These are phyloP conservation scores for Acromyrmex charruanus DNA, from an alignment of 1,140 invertebrate species.

Conservation along the genomic window DNA sequence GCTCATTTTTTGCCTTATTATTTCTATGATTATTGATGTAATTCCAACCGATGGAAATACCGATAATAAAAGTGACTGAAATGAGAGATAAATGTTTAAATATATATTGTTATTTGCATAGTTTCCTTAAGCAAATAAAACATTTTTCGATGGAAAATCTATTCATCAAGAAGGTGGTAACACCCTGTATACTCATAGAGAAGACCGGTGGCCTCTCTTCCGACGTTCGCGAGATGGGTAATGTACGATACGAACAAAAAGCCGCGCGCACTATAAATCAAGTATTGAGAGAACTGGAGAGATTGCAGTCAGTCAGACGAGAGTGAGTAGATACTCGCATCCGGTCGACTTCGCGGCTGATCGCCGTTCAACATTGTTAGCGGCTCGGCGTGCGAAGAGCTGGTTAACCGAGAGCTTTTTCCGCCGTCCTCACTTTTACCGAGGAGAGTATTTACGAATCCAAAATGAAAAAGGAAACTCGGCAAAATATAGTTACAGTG, in stretches of 20 bases:
- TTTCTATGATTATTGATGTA: no score
- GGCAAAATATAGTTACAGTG: no score
- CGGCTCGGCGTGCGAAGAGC: slow-evolving; percentile 25
- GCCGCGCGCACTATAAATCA: slow-evolving; percentile 54
- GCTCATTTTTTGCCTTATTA: no score
- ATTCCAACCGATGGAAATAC: not conserved
- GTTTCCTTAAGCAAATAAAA: not conserved
- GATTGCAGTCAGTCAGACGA: slow-evolving; percentile 59
- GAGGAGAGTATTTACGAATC: slow-evolving; percentile 14
- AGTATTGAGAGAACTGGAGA: slow-evolving; percentile 56
- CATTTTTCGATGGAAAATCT: not conserved
- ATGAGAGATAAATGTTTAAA: not conserved
- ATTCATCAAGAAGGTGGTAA: not conserved
- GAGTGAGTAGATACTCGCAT: slow-evolving; percentile 35
- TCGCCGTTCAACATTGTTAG: slow-evolving; percentile 56
- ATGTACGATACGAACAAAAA: slow-evolving; percentile 59
- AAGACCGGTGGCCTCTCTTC: slow-evolving; percentile 58
- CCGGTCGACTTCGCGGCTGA: slow-evolving; percentile 44
- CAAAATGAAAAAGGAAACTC: not conserved
- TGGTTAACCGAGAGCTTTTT: slow-evolving; percentile 37
- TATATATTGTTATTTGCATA: not conserved
- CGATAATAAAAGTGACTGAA: not conserved
- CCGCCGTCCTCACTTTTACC: slow-evolving; percentile 28
- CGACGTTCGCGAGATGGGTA: slow-evolving; percentile 58
- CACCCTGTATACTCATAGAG: slow-evolving; percentile 44